Evolutionary conservation across 2,888 invertebrate species (phyloP).

Genomic region (Rhodophaea formosa): DNA sequence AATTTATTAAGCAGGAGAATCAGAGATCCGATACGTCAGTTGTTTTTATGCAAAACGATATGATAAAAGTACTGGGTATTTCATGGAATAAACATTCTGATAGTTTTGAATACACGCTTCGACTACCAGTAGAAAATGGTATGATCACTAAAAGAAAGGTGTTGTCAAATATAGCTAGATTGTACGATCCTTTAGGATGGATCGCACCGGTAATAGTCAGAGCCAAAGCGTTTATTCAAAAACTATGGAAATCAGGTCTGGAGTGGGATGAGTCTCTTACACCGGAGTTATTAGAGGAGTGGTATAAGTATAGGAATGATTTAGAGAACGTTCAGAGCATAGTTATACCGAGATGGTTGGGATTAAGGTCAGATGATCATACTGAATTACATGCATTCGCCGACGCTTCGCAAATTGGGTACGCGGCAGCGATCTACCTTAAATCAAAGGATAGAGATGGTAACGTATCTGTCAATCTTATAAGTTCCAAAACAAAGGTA

Average conservation of each 20-base stretch:
- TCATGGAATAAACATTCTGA: not conserved
- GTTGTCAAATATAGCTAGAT: not conserved
- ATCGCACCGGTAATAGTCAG: not conserved
- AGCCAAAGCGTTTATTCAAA: no score
- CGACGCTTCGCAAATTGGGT: slow-evolving; percentile 28
- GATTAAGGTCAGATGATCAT: not conserved
- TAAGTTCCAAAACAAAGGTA: slow-evolving; percentile 20
- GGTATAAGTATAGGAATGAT: not conserved
- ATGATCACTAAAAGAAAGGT: not conserved
- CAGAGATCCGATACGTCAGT: not conserved
- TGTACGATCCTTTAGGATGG: not conserved
- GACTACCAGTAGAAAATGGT: not conserved
- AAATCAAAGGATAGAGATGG: slow-evolving; percentile 11
- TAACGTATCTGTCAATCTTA: not conserved
- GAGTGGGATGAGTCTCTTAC: not conserved
- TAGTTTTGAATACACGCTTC: no score
- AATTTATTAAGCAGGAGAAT: not conserved
- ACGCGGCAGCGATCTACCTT: slow-evolving; percentile 28
- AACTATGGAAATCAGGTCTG: not conserved
- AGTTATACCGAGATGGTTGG: not conserved
- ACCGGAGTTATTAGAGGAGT: not conserved
- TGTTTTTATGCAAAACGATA: no score
- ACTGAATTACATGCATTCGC: slow-evolving; percentile 29
- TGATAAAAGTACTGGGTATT: not conserved
- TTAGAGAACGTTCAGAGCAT: not conserved